phyloP scores from a whole-genome alignment of 2,888 invertebrate genomes.

The Malthinus flaveolus region DNA sequence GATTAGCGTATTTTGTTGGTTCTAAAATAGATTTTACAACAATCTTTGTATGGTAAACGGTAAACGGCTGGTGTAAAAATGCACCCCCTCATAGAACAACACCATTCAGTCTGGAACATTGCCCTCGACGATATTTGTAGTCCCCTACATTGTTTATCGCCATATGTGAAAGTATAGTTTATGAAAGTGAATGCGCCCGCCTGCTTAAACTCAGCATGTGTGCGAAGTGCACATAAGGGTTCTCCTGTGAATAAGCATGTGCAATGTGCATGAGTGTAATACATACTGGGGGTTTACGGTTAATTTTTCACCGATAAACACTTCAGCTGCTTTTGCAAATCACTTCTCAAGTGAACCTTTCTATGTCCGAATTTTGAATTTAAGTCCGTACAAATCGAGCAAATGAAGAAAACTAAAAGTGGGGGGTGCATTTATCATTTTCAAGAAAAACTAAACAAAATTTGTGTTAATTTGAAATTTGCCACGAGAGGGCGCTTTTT shows the following conservation, averaged over 20 bases:
- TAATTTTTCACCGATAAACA: slow-evolving; percentile 11
- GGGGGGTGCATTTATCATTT: too few relatives aligned
- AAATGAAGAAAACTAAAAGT: too few relatives aligned
- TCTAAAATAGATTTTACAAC: slow-evolving; percentile 6
- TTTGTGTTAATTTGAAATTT: too few relatives aligned
- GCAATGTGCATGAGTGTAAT: slow-evolving; percentile 20
- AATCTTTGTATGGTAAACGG: too few relatives aligned
- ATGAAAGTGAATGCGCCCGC: slow-evolving; percentile 33
- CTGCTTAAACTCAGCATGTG: slow-evolving; percentile 30
- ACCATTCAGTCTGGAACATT: slow-evolving; percentile 30
- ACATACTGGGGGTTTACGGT: slow-evolving; percentile 17
- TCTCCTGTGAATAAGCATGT: slow-evolving; percentile 23
- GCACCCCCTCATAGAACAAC: slow-evolving; percentile 34
- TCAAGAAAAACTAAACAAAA: too few relatives aligned
- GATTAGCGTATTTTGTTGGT: neutral
- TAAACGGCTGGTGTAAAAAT: slow-evolving; percentile 20
- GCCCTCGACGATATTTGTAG: slow-evolving; percentile 27
- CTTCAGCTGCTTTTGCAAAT: slow-evolving; percentile 10
- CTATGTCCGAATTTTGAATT: too few relatives aligned
- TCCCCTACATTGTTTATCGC: slow-evolving; percentile 33
- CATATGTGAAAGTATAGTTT: slow-evolving; percentile 34
- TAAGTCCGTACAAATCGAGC: too few relatives aligned
- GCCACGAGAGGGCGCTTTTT: too few relatives aligned
- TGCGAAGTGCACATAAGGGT: slow-evolving; percentile 27
- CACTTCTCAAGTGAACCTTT: neutral